Base-by-base conservation (phyloP, 2,888 invertebrate species). In the Gastracanthus pulcherrimus region DNA sequence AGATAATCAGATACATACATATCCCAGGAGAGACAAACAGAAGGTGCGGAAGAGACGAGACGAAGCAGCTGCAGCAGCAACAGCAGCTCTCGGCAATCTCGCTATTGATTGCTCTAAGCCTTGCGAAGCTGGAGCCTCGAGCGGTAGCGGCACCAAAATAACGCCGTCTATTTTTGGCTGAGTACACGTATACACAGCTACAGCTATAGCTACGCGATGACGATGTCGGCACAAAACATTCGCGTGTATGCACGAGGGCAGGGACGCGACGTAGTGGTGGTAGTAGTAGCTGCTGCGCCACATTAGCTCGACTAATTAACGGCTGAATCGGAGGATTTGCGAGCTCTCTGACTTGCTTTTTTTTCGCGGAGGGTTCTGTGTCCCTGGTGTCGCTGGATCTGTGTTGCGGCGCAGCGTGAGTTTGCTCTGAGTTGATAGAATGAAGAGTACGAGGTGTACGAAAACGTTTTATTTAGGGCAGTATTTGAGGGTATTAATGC, bases 131-230 rank as follows among this genome's bases (percentile, higher is more conserved):
- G 64, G 48, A 19, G 48, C 19, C n/a, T 19, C 48, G 16, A 4
- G 9, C 31, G 3, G 6, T n/a, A 13, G 1, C 60, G 23, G 13
- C 29, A 45, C 75, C 84, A 82, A 84, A 84, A 87, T 84, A 85
- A 84, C 84, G 80, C 55, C 23, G 83, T 75, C 83, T 87, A 86
- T 87, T 86, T 87, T 84, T 64, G 82, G 36, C 58, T 23, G 9
- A 23, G 55, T 55, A 45, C 45, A 45, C n/a, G 2, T 11, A 45
- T 4, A 41, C n/a, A 45, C 45, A 3, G 3, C 13, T n/a, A 45
- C 45, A 45, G 13, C n/a, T 41, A 9, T 13, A 9, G 9, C 2
- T 41, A 9, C 11, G 26, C 11, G 23, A 5, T 19, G 5, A 13
- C 26, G 51, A 26, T 55, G 1, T 19, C 51, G 7, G 48, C 7